phyloP scores from a whole-genome alignment of 2,797 vertebrate genomes.

The Amazona finschi region DNA sequence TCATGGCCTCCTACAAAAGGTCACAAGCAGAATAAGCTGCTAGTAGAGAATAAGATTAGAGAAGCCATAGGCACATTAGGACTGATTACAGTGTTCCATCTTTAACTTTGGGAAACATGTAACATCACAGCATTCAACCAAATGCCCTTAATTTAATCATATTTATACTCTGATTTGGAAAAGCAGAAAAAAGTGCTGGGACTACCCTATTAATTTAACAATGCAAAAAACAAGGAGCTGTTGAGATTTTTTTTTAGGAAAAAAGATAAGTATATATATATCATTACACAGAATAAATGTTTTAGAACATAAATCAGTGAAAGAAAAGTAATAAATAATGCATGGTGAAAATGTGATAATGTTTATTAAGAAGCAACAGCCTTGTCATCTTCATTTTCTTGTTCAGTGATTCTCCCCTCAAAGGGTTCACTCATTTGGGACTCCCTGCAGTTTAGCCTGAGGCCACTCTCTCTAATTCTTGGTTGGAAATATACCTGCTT shows the following conservation, averaged over 20 bases:
- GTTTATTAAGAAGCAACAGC: constrained; percentile 84
- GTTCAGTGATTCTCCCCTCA: constrained; percentile 77
- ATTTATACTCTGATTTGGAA: constrained; percentile 1
- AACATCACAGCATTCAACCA: not conserved
- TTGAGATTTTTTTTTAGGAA: not conserved
- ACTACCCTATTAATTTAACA: constrained; percentile 30
- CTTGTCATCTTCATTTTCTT: constrained; percentile 84
- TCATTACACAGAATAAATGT: constrained; percentile 73
- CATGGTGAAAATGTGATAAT: constrained; percentile 79
- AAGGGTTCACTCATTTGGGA: constrained; percentile 79
- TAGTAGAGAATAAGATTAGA: not conserved
- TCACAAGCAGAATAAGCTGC: not conserved
- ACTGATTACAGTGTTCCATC: not conserved
- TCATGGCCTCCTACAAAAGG: not conserved
- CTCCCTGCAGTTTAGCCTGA: constrained; percentile 75
- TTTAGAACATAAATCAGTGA: constrained; percentile 77
- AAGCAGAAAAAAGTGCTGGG: not conserved
- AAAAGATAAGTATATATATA: constrained; percentile 32
- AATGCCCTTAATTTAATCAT: constrained; percentile 21
- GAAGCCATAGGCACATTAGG: not conserved
- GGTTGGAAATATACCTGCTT: constrained; percentile 77
- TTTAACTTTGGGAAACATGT: not conserved
- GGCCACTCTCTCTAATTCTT: constrained; percentile 76
- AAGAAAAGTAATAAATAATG: constrained; percentile 80
- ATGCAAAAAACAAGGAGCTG: not conserved